Conservation (phyloP, 2,113 vertebrate species). For the Gambusia affinis region DNA sequence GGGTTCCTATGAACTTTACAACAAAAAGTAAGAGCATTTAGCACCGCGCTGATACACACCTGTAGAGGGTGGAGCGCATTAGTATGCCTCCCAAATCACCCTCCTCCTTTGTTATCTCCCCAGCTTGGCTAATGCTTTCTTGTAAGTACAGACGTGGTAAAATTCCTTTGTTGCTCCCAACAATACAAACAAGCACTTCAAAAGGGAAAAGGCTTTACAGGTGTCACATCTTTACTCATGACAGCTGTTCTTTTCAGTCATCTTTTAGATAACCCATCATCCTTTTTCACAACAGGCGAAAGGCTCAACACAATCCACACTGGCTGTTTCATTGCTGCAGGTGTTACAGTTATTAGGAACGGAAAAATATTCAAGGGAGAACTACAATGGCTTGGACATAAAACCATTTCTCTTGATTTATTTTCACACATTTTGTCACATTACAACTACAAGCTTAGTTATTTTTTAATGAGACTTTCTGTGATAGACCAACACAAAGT, state of each 20-base stretch:
- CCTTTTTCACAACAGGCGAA: conserved; percentile 55
- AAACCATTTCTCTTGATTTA: no score
- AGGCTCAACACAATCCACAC: conserved; percentile 43
- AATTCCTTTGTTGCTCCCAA: conserved; percentile 76
- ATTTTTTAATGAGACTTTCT: neutral
- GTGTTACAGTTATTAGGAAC: conserved; percentile 8
- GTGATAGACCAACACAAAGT: neutral
- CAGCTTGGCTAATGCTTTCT: conserved; percentile 65
- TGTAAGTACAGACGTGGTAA: conserved; percentile 73
- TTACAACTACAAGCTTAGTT: neutral
- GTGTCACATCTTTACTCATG: conserved; percentile 67
- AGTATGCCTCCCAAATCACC: conserved; percentile 12
- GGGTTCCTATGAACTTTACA: neutral
- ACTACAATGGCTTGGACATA: neutral
- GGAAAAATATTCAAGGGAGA: neutral
- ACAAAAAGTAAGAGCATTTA: neutral
- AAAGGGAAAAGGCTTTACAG: conserved; percentile 73
- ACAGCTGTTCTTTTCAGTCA: conserved; percentile 55
- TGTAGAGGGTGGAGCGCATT: conserved; percentile 26
- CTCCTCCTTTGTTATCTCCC: conserved; percentile 37
- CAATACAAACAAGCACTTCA: conserved; percentile 81
- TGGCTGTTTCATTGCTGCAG: conserved; percentile 11
- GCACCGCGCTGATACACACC: conserved; percentile 24
- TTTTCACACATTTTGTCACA: neutral
- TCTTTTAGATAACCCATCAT: conserved; percentile 56